Conservation (phyloP, 2,113 vertebrate species). For the Alouatta palliata region DNA sequence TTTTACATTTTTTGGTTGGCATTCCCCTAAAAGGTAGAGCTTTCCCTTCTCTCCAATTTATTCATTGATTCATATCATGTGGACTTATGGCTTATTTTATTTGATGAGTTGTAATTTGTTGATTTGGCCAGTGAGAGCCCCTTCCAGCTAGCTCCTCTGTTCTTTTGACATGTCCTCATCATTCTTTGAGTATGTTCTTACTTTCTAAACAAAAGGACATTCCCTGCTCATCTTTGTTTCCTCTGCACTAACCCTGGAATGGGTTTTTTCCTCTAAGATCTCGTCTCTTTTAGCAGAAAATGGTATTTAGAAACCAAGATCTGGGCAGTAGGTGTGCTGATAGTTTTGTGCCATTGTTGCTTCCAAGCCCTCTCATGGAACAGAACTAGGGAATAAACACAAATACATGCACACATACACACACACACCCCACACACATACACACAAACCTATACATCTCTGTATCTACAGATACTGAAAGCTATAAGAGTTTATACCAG, state of each 20-base stretch:
- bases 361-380: not conserved
- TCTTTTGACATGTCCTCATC: not conserved
- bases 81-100: not conserved
- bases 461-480: not conserved
- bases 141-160: not conserved
- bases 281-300: slow-evolving; percentile 14
- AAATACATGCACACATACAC: not conserved
- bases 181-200: not conserved
- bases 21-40: not conserved
- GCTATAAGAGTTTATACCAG: not conserved
- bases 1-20: not conserved
- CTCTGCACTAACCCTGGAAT: not conserved
- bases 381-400: not conserved
- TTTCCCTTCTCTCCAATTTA: not conserved
- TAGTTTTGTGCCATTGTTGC: not conserved
- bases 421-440: not conserved
- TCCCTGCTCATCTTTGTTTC: not conserved
- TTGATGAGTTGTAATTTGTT: not conserved
- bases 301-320: not conserved
- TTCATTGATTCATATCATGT: not conserved
- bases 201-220: slow-evolving; percentile 15
- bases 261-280: not conserved
- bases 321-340: not conserved
- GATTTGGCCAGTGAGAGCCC: not conserved
- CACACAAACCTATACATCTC: not conserved